phyloP scores from a whole-genome alignment of 2,113 vertebrate species.

The Pogonocichla stellata region DNA sequence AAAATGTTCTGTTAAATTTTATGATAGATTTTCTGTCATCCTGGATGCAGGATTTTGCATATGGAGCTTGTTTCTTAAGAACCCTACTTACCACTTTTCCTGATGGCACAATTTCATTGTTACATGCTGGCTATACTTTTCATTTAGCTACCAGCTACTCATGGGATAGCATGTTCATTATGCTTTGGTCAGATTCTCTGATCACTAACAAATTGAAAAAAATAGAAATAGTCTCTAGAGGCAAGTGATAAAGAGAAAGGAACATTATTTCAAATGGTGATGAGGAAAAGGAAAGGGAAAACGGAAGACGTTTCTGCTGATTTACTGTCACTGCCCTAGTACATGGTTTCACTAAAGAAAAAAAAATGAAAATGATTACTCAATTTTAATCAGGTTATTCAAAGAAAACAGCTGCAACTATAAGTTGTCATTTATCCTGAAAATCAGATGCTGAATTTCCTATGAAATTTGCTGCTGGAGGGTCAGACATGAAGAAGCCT shows the following conservation, averaged over 20 bases:
- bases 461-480: neutral
- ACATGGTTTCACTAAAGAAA: neutral
- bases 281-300: neutral
- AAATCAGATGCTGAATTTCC: neutral
- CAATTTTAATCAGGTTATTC: conserved; percentile 53
- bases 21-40: neutral
- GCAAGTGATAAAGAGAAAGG: neutral
- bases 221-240: neutral
- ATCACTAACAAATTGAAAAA: neutral
- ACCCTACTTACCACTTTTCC: neutral
- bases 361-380: neutral
- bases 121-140: neutral
- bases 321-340: neutral
- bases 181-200: conserved; percentile 28
- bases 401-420: conserved; percentile 43
- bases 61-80: neutral
- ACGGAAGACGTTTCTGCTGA: neutral
- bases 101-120: neutral
- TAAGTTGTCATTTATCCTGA: conserved; percentile 18
- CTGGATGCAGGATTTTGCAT: neutral
- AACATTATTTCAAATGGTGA: neutral
- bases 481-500: neutral
- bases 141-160: neutral
- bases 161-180: neutral
- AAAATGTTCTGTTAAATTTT: neutral